phyloP scores from a whole-genome alignment of 2,797 vertebrate genomes.

The Typhlichthys eigenmanni region DNA sequence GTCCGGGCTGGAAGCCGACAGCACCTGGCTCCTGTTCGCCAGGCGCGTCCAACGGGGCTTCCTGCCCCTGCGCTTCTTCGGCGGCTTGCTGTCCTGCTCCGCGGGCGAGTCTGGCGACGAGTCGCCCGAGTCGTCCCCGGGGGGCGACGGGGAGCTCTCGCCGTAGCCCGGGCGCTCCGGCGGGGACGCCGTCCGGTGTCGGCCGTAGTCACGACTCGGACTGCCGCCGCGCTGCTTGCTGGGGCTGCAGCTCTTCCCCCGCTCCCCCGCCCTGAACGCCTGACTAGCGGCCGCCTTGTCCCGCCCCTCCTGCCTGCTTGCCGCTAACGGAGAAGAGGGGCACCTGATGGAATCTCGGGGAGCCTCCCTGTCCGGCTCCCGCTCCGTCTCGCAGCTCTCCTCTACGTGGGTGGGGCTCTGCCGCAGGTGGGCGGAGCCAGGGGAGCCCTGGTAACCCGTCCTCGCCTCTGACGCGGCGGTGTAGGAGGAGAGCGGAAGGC shows the following conservation, averaged over 20 bases:
- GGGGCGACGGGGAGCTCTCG: conserved; percentile 62
- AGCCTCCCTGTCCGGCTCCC: conserved; percentile 65
- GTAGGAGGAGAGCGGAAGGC: conserved; percentile 54
- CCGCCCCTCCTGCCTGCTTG: conserved; percentile 71
- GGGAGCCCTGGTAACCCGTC: conserved; percentile 64
- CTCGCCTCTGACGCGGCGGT: conserved; percentile 66
- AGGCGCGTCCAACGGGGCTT: conserved; percentile 90
- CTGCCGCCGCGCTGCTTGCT: conserved; percentile 61
- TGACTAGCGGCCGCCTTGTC: conserved; percentile 65
- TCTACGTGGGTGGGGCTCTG: conserved; percentile 67
- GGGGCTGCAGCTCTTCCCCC: conserved; percentile 75
- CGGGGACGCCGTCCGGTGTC: conserved; percentile 55
- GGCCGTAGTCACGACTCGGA: conserved; percentile 66
- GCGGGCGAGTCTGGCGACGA: conserved; percentile 72
- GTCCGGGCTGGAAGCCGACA: conserved; percentile 64
- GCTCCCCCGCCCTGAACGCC: conserved; percentile 56
- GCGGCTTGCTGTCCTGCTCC: conserved; percentile 85
- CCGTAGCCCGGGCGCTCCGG: conserved; percentile 54
- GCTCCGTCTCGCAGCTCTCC: conserved; percentile 65
- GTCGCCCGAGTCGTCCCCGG: conserved; percentile 73
- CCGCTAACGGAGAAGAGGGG: conserved; percentile 43
- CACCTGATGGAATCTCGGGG: conserved; percentile 75
- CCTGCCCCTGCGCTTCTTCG: conserved; percentile 93
- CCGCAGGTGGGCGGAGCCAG: conserved; percentile 62
- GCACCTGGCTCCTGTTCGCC: conserved; percentile 73